phyloP scores from a whole-genome alignment of 1,140 invertebrate species.

The Oncopodura yosiiana region DNA sequence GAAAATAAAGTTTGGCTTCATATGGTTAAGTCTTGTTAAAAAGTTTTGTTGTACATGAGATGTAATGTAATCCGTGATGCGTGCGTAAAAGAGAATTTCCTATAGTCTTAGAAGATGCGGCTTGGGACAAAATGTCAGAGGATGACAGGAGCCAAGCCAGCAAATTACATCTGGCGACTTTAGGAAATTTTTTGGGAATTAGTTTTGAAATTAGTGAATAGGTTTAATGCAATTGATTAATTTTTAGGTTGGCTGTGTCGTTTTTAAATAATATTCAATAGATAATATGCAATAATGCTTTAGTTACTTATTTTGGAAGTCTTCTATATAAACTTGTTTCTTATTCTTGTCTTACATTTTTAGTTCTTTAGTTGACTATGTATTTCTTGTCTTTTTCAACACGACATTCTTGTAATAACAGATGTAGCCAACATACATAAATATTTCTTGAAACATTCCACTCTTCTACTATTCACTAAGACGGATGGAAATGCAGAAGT shows the following conservation, averaged over 20 bases:
- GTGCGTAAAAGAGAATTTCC: slow-evolving; percentile 24
- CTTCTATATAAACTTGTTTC: not conserved
- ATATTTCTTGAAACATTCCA: slow-evolving; percentile 26
- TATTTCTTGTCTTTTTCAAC: not conserved
- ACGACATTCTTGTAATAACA: slow-evolving; percentile 23
- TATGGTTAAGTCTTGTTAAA: too few species aligned
- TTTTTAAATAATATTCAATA: not conserved
- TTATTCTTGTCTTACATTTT: not conserved
- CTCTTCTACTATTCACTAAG: too few species aligned
- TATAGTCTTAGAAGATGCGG: too few species aligned
- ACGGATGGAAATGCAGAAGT: too few species aligned
- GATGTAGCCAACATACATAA: too few species aligned
- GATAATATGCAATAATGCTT: not conserved
- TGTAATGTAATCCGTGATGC: slow-evolving; percentile 21
- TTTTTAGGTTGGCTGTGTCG: not conserved
- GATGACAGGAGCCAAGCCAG: slow-evolving; percentile 1
- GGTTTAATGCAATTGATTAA: not conserved
- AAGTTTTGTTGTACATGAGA: slow-evolving; percentile 6
- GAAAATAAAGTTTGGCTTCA: too few species aligned
- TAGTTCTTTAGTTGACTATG: not conserved
- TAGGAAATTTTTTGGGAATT: too few species aligned
- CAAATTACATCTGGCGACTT: slow-evolving; percentile 5
- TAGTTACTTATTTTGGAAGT: not conserved
- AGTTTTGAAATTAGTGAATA: too few species aligned
- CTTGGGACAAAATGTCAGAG: not conserved